Evolutionary conservation across 2,888 invertebrate genomes (phyloP).

Genomic region (Chymomyza amoena): DNA sequence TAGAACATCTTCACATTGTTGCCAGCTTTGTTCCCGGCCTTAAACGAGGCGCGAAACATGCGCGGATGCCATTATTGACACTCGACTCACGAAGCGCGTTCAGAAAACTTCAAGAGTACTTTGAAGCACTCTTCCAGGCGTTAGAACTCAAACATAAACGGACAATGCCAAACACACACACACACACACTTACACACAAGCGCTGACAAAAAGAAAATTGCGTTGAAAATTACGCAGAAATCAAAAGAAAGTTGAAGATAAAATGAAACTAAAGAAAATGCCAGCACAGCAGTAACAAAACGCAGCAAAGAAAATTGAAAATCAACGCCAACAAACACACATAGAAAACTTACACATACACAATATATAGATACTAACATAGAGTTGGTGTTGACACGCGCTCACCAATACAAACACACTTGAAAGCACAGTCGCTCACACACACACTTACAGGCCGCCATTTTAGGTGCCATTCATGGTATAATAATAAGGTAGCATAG

Average conservation of each 20-base stretch:
- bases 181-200: not conserved
- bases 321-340: constrained; percentile 36
- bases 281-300: constrained; percentile 49
- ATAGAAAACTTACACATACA: not conserved
- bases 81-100: not conserved
- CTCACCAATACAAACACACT: constrained; percentile 20
- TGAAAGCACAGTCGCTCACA: constrained; percentile 30
- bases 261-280: constrained; percentile 27
- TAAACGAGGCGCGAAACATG: constrained; percentile 59
- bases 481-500: too few relatives aligned
- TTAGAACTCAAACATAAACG: constrained; percentile 49
- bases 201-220: constrained; percentile 33
- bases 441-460: constrained; percentile 21
- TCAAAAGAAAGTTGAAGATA: constrained; percentile 23
- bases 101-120: constrained; percentile 7
- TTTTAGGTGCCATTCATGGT: constrained; percentile 51
- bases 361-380: constrained; percentile 19
- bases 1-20: not conserved
- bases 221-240: constrained; percentile 44
- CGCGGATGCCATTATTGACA: constrained; percentile 34
- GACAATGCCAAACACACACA: constrained; percentile 1
- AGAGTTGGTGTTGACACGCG: constrained; percentile 51
- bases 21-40: constrained; percentile 10
- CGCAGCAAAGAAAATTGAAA: constrained; percentile 39
- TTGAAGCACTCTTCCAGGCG: constrained; percentile 40